A percentile compares a stretch with the other conserved stretches of the same genome.
These are phyloP conservation scores for Acrossocheilus fasciatus DNA, from an alignment of 2,797 vertebrate genomes.

Conservation along the genomic window DNA sequence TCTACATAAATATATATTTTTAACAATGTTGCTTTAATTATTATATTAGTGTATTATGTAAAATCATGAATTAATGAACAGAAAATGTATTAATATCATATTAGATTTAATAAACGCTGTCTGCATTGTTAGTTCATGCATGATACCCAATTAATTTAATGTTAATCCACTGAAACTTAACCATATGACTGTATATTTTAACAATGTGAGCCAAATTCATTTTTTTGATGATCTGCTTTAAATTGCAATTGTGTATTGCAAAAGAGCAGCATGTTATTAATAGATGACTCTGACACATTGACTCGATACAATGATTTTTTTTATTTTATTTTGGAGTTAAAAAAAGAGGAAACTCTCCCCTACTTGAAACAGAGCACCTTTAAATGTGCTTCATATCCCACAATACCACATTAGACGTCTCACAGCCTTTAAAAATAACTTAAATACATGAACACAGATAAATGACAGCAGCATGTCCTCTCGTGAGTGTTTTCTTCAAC, in stretches of 20 bases:
- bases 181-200: not conserved
- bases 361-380: constrained; percentile 40
- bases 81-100: no score
- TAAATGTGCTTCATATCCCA: constrained; percentile 27
- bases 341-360: constrained; percentile 45
- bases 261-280: not conserved
- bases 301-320: not conserved
- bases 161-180: not conserved
- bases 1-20: no score
- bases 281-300: not conserved
- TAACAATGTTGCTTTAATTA: no score
- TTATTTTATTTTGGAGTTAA: constrained; percentile 44
- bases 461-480: not conserved
- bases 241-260: no score
- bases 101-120: no score
- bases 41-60: no score
- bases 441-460: constrained; percentile 13
- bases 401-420: constrained; percentile 10
- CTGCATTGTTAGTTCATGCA: not conserved
- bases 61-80: no score
- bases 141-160: not conserved
- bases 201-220: not conserved
- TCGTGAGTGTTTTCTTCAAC: not conserved
- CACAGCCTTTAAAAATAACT: constrained; percentile 24
- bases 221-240: not conserved